Evolutionary conservation across 1,140 invertebrate species (phyloP), one percentile per base, ranked within the genome.

Genomic region (Philopotamus ludificatus): DNA sequence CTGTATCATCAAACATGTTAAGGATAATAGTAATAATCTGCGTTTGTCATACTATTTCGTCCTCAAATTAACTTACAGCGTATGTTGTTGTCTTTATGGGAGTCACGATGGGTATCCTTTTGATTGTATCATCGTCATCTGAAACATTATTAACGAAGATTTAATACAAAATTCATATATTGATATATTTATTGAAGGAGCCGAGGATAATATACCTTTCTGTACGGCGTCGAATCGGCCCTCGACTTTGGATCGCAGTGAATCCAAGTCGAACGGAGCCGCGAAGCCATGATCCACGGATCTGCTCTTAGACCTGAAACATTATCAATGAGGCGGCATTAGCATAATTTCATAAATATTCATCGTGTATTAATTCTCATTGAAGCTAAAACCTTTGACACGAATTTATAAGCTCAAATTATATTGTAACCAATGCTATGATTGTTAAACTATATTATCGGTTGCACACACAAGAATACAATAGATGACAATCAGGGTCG

Each of bases 221-320:
- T 81, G 74, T 70, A 90, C 86, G 70, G 87, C 89, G 72, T 92
- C 89, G 73, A 92, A 88, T 65, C 89, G 86, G 70, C 89, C 87
- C 79, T 92, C 90, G 69, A 92, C 89, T 79, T 91, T 91, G 71
- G 87, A 90, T 67, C 90, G 85, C 53, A 92, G 83, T 20, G 89
- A 85, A 66, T 92, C 90, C 77, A 92, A 80, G 79, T 93, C 90
- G 73, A 91, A 92, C 42, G 90, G 88, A 44, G 89, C 82, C 44
- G 87, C 83, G 71, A 92, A 88, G 72, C 90, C 90, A 84, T 93
- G 91, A 79, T 93, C 91, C 70, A 93, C 91, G 71, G 90, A 92
- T 70, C 90, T 85, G 75, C 91, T 93, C 80, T 93, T 93, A 73
- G 89, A 92, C 88, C 91, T 93, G 83, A 42, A 85, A 70, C n/a